Evolutionary conservation across 2,113 vertebrate genomes (phyloP), one percentile per base, ranked within the genome.

Genomic region (Chaenogobius annularis): DNA sequence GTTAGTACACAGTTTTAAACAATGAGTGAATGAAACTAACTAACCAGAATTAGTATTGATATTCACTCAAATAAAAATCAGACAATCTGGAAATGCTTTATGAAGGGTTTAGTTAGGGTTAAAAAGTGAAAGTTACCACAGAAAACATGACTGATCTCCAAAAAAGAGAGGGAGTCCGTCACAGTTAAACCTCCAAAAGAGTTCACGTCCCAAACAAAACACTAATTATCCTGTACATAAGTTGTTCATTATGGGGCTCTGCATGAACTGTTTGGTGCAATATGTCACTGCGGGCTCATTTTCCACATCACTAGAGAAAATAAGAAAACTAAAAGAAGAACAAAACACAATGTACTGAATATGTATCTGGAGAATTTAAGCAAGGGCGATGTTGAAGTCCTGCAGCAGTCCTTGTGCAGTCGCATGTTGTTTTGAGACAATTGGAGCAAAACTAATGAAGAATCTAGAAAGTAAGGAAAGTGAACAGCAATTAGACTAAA

Each of bases 401-500:
- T 61, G 58, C 13, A 35, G 26, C 26, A 35, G 5, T 35, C 58
- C 17, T 13, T 23, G 15, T 35, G 3, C 14, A 9, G 58, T 31
- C 10, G 10, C 50, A 20, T n/a, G 17, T 54, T 20, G 19, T 54
- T 54, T 54, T 9, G 50, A 50, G 12, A 19, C 17, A 19, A 50
- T 19, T 0, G 37, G 59, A n/a, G 61, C 14, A 63, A 63, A 63
- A 74, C 71, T 78, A 74, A 85, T 85, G 82, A 65, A 40, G 13
- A 48, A 13, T 61, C 31, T 61, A 67, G 56, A 71, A 17, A 35
- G 35, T 3, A 7, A 3, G 48, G 80, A 52, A 10, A 7, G 70
- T 20, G 63, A 61, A 78, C 72, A 79, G 65, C 50, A 61, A 69
- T 83, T 76, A 20, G 76, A 76, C 58, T 26, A 50, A 22, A 83